Conservation (phyloP, 2,113 vertebrate species). For the Python bivittatus region DNA sequence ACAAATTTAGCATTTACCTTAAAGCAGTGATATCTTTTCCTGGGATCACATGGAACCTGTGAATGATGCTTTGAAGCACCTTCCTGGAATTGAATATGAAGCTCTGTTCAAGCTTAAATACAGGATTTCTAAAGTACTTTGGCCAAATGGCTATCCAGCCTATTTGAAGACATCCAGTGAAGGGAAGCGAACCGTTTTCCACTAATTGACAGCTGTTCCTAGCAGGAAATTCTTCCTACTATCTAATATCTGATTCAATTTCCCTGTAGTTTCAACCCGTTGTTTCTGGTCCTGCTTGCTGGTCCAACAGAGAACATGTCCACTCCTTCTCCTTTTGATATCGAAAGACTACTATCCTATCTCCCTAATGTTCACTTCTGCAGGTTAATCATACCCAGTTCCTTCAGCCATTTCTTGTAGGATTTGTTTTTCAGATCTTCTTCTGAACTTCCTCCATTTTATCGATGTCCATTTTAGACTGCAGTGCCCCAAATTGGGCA, state of each 20-base stretch:
- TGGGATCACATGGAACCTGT: not conserved
- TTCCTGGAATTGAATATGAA: not conserved
- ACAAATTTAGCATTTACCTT: not conserved
- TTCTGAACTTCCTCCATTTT: not conserved
- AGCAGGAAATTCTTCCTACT: not conserved
- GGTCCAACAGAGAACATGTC: not conserved
- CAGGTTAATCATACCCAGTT: not conserved
- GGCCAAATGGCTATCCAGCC: not conserved
- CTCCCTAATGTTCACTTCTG: not conserved
- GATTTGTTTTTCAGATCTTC: not conserved
- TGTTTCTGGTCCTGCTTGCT: not conserved
- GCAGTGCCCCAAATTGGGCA: not conserved
- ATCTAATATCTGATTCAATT: not conserved
- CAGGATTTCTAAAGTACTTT: not conserved
- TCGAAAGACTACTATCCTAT: not conserved
- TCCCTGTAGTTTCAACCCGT: not conserved
- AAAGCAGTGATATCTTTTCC: not conserved
- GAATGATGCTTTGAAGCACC: not conserved
- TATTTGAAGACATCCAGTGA: not conserved
- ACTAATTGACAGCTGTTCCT: not conserved
- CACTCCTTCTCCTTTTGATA: not conserved
- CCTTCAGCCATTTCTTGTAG: not conserved
- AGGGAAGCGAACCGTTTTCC: not conserved
- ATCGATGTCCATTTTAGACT: not conserved
- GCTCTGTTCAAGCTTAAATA: not conserved